A percentile compares a stretch with the other conserved stretches of the same genome.
Evolutionary conservation across 2,113 vertebrate species (phyloP).

Genomic region (Siniperca chuatsi): DNA sequence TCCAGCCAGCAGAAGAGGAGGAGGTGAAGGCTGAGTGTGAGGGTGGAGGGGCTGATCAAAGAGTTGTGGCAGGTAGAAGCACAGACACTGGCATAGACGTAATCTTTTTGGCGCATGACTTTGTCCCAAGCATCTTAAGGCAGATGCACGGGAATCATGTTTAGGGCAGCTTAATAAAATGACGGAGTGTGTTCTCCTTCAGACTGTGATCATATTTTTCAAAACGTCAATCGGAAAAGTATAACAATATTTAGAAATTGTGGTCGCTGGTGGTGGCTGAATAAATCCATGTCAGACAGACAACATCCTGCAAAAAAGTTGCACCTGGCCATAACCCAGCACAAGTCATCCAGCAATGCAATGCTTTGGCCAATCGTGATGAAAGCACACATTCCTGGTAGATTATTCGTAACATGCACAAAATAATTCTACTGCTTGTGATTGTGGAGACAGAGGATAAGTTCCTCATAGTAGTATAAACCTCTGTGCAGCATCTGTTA

Average conservation of each 20-base stretch:
- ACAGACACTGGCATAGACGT: constrained; percentile 8
- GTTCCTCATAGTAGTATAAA: neutral
- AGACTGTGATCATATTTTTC: neutral
- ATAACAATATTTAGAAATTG: too few relatives aligned
- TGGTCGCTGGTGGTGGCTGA: neutral
- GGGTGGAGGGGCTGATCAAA: constrained; percentile 47
- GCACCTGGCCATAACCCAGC: neutral
- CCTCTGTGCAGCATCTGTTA: neutral
- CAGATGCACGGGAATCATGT: neutral
- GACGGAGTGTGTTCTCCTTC: neutral
- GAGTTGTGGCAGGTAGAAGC: constrained; percentile 40
- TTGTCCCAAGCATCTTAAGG: constrained; percentile 19
- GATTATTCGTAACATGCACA: neutral
- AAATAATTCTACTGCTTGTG: neutral
- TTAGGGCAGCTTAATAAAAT: neutral
- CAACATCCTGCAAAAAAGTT: neutral
- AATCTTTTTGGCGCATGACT: constrained; percentile 21
- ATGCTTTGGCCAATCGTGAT: neutral
- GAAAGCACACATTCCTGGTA: neutral
- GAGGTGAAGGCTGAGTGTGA: constrained; percentile 22
- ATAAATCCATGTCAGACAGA: neutral
- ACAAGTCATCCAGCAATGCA: neutral
- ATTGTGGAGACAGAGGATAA: neutral
- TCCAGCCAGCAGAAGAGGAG: constrained; percentile 47
- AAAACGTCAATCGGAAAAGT: too few relatives aligned